phyloP scores from a whole-genome alignment of 2,797 vertebrate genomes.

The Hipposideros larvatus region DNA sequence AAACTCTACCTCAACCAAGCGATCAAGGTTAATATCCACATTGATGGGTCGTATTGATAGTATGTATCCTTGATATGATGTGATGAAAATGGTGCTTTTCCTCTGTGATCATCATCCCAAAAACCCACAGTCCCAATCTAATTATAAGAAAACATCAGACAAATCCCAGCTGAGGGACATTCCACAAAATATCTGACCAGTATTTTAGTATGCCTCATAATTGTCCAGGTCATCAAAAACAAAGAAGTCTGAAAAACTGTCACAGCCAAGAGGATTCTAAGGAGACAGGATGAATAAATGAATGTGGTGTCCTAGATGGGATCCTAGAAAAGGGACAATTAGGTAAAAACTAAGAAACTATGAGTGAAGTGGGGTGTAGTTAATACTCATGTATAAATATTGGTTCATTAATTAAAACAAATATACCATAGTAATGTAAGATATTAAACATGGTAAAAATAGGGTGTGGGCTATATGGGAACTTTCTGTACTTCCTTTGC shows the following conservation, averaged over 20 bases:
- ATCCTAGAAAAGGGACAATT: neutral
- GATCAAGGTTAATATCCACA: neutral
- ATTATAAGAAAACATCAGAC: constrained; percentile 1
- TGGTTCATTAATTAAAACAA: constrained; percentile 10
- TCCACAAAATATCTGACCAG: neutral
- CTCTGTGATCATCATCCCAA: neutral
- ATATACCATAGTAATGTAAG: neutral
- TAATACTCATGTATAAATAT: neutral
- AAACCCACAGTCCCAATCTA: neutral
- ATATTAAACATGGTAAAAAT: neutral
- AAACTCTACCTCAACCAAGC: neutral
- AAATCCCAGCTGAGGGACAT: neutral
- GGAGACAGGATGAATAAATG: neutral
- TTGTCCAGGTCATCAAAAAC: neutral
- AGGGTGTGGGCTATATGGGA: too few relatives aligned
- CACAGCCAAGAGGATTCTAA: neutral
- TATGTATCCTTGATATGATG: neutral
- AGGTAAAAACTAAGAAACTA: neutral
- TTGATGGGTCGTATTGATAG: neutral
- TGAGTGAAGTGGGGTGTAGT: neutral
- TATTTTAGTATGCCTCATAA: neutral
- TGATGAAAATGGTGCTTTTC: neutral
- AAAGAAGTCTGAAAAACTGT: neutral
- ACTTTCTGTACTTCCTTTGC: neutral
- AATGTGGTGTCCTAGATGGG: neutral